Evolutionary conservation across 2,888 invertebrate genomes (phyloP).

Genomic region (Seira ritae): DNA sequence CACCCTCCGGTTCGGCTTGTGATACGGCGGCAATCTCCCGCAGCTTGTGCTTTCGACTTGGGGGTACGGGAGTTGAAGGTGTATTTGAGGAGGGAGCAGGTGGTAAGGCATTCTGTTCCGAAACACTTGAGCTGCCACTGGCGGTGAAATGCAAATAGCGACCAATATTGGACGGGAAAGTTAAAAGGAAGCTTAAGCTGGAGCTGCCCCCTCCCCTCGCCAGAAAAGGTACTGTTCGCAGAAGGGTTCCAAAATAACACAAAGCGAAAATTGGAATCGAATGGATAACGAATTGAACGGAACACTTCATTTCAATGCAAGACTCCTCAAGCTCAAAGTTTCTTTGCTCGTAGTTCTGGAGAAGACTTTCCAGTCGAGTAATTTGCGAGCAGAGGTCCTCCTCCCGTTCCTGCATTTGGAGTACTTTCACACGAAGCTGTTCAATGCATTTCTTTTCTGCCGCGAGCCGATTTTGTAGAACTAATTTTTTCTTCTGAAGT

Average conservation of each 20-base stretch:
- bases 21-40: constrained; percentile 25
- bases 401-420: constrained; percentile 72
- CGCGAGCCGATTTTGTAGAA: constrained; percentile 74
- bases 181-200: constrained; percentile 35
- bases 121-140: not conserved
- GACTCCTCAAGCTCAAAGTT: constrained; percentile 78
- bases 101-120: constrained; percentile 21
- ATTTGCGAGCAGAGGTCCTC: constrained; percentile 76
- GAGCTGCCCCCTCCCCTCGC: constrained; percentile 24
- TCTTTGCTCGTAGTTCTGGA: constrained; percentile 79
- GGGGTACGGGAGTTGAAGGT: not conserved
- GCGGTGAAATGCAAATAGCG: constrained; percentile 45
- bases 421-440: constrained; percentile 68
- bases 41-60: constrained; percentile 54
- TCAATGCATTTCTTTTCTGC: constrained; percentile 70
- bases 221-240: constrained; percentile 37
- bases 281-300: constrained; percentile 80
- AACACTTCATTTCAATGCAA: constrained; percentile 78
- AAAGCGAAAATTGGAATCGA: constrained; percentile 81
- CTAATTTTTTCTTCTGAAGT: constrained; percentile 74
- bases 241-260: constrained; percentile 78
- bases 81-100: constrained; percentile 38
- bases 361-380: constrained; percentile 77
- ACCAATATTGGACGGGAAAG: constrained; percentile 23
- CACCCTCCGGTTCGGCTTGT: constrained; percentile 12